These are phyloP conservation scores for Scomberomorus guttatus DNA, from an alignment of 2,797 vertebrate species.

Conservation along the genomic window DNA sequence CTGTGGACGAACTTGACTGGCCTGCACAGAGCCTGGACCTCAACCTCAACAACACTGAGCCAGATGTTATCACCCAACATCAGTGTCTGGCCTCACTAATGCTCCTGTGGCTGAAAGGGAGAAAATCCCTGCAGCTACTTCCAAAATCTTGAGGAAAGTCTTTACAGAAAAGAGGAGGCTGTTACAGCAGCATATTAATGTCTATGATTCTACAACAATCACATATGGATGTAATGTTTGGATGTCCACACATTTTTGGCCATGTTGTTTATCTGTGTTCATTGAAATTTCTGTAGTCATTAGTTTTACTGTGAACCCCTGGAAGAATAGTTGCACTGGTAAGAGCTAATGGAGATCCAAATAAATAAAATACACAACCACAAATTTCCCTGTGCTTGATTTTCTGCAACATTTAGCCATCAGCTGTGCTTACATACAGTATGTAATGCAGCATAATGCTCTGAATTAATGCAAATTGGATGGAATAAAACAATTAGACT, in stretches of 20 bases:
- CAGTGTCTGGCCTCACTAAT: not conserved
- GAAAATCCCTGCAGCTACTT: not conserved
- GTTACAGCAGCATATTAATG: no score
- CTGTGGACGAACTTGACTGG: not conserved
- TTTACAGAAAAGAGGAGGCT: not conserved
- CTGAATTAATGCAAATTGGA: not conserved
- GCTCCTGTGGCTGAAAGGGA: not conserved
- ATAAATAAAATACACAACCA: not conserved
- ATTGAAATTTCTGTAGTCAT: not conserved
- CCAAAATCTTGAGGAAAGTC: not conserved
- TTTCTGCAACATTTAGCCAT: conserved; percentile 22
- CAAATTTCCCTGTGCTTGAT: not conserved
- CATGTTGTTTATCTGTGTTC: not conserved
- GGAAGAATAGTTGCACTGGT: not conserved
- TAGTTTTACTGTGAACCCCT: not conserved
- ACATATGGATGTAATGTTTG: not conserved
- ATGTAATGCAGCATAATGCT: not conserved
- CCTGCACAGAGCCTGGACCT: not conserved
- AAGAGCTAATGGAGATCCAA: not conserved
- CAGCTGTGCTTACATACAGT: not conserved
- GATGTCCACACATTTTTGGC: not conserved
- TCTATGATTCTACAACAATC: no score
- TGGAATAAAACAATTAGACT: not conserved
- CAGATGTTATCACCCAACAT: not conserved
- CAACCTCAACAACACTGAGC: not conserved